A percentile compares a stretch with the other conserved stretches of the same genome.
phyloP scores from a whole-genome alignment of 2,888 invertebrate genomes.

The Conistra vaccinii region DNA sequence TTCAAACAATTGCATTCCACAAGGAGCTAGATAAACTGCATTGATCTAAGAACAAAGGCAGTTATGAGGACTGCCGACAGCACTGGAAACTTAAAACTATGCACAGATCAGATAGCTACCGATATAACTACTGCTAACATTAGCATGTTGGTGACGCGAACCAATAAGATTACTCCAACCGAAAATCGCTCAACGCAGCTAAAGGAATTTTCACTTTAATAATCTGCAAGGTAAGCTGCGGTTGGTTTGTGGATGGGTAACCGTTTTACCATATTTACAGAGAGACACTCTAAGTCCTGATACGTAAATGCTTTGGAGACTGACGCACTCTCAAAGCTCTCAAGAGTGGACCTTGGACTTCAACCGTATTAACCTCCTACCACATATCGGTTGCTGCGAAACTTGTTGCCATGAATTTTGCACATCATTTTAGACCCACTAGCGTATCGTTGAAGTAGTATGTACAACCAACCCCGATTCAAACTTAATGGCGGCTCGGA shows the following conservation, averaged over 20 bases:
- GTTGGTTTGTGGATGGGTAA: neutral
- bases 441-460: neutral
- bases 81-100: too few relatives aligned
- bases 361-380: neutral
- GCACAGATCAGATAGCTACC: too few relatives aligned
- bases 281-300: neutral
- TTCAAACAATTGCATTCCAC: neutral
- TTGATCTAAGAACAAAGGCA: neutral
- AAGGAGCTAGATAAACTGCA: neutral
- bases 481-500: too few relatives aligned
- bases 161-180: too few relatives aligned
- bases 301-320: neutral
- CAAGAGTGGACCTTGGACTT: slow-evolving; percentile 7
- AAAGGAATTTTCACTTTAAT: too few relatives aligned
- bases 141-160: too few relatives aligned
- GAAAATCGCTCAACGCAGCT: too few relatives aligned
- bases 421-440: neutral
- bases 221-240: neutral
- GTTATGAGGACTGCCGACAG: too few relatives aligned
- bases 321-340: slow-evolving; percentile 1
- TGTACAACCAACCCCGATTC: too few relatives aligned
- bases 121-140: too few relatives aligned
- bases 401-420: neutral
- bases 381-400: neutral
- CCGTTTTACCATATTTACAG: neutral